phyloP scores from a whole-genome alignment of 2,888 invertebrate species.

The Uropetala carovei region DNA sequence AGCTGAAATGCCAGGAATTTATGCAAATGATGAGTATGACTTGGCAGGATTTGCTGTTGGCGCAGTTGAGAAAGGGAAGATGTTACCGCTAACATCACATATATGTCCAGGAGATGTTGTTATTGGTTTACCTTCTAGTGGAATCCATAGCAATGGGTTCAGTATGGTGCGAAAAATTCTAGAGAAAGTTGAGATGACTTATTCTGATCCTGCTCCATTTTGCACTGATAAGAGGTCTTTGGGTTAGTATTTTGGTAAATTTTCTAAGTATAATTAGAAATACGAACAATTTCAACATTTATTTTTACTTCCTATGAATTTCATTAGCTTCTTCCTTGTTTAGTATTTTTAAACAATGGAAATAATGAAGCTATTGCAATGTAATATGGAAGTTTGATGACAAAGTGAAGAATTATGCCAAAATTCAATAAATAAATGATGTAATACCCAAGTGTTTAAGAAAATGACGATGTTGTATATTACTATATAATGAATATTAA shows the following conservation, averaged over 20 bases:
- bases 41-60: slow-evolving; percentile 97
- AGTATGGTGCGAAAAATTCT: slow-evolving; percentile 91
- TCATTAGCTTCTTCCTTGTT: no score
- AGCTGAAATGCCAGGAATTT: slow-evolving; percentile 98
- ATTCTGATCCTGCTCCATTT: slow-evolving; percentile 84
- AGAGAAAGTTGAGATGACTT: slow-evolving; percentile 81
- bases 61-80: slow-evolving; percentile 86
- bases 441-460: no score
- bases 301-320: no score
- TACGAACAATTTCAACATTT: no score
- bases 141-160: slow-evolving; percentile 97
- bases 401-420: no score
- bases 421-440: no score
- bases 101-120: slow-evolving; percentile 87
- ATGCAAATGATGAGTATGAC: slow-evolving; percentile 92
- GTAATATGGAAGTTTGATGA: no score
- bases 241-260: slow-evolving; percentile 77
- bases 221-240: slow-evolving; percentile 82
- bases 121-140: slow-evolving; percentile 91
- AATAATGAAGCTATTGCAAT: no score
- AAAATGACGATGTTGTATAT: no score
- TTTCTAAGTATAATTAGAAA: no score
- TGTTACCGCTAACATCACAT: slow-evolving; percentile 83
- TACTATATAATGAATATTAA: no score
- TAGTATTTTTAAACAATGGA: no score